Evolutionary conservation across 2,113 vertebrate genomes (phyloP).

Genomic region (Petroica traversi): DNA sequence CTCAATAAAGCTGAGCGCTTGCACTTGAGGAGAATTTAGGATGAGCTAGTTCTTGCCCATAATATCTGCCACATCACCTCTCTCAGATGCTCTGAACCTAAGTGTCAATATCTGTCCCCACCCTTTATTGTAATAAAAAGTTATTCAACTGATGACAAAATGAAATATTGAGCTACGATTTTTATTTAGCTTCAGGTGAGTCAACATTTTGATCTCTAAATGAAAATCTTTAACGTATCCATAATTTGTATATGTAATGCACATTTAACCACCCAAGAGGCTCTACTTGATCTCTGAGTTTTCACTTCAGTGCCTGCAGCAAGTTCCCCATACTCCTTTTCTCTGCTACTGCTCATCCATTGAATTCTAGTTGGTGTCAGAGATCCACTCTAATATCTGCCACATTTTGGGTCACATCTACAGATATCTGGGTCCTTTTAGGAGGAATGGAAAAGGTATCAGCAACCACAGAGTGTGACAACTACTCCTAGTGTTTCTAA

Average conservation of each 20-base stretch:
- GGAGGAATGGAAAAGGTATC: background rate
- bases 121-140: background rate
- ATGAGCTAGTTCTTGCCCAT: background rate
- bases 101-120: background rate
- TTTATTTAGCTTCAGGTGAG: conserved; percentile 9
- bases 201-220: conserved; percentile 1
- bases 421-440: background rate
- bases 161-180: background rate
- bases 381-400: background rate
- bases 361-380: background rate
- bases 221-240: background rate
- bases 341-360: background rate
- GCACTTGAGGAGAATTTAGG: background rate
- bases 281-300: background rate
- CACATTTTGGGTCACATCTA: background rate
- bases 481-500: background rate
- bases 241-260: background rate
- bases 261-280: background rate
- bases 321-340: background rate
- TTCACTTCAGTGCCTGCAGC: background rate
- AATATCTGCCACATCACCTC: background rate
- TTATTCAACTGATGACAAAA: background rate
- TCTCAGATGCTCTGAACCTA: background rate
- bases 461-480: background rate
- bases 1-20: background rate